phyloP scores from a whole-genome alignment of 2,888 invertebrate genomes.

The Sepioteuthis lessoniana region DNA sequence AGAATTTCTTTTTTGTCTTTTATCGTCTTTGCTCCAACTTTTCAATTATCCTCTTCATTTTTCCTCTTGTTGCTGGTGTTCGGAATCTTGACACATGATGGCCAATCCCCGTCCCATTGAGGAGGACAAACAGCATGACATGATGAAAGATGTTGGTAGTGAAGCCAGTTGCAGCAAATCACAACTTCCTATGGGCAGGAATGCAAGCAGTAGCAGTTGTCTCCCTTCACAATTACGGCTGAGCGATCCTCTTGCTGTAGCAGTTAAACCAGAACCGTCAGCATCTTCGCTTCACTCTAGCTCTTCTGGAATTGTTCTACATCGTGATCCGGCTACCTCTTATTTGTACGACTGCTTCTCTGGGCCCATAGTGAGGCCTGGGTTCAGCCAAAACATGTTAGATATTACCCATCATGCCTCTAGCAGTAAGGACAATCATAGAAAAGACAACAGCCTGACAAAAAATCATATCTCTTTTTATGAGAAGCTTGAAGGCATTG shows the following conservation, averaged over 20 bases:
- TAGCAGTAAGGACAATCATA: constrained; percentile 39
- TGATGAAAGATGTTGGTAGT: not conserved
- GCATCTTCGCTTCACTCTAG: not conserved
- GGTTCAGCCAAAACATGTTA: constrained; percentile 15
- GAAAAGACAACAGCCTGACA: constrained; percentile 10
- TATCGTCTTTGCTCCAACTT: not conserved
- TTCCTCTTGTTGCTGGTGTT: not conserved
- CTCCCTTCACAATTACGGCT: constrained; percentile 37
- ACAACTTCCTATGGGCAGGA: constrained; percentile 21
- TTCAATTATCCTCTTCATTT: not conserved
- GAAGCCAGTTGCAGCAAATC: constrained; percentile 34
- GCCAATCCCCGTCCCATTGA: constrained; percentile 34
- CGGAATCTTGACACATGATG: not conserved
- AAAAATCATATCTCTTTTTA: constrained; percentile 36
- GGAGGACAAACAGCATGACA: constrained; percentile 15
- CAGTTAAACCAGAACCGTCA: not conserved
- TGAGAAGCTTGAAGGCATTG: not conserved
- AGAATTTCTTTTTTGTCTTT: constrained; percentile 9
- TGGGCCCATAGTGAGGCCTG: not conserved
- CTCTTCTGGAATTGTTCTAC: not conserved
- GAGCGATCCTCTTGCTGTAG: not conserved
- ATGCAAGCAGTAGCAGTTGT: not conserved
- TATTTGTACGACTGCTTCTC: not conserved
- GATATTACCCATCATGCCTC: constrained; percentile 40
- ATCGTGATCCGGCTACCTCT: not conserved